A percentile compares a stretch with the other conserved stretches of the same genome.
These are phyloP conservation scores for Pseudocheirus occidentalis DNA, from an alignment of 2,797 vertebrate genomes.

Conservation along the genomic window DNA sequence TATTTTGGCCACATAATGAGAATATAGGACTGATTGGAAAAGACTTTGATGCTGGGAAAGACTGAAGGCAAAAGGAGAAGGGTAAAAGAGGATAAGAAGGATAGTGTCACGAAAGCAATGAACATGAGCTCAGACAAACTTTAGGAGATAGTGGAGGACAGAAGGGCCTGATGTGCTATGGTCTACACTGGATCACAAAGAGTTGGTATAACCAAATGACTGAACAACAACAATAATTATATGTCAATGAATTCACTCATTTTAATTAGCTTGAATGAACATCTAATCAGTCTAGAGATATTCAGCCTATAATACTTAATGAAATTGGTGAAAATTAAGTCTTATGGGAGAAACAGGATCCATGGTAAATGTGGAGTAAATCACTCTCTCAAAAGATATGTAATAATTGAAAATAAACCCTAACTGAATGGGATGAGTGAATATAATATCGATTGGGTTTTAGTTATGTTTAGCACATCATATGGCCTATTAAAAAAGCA, in stretches of 20 bases:
- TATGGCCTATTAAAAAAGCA: background rate
- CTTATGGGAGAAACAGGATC: constrained; percentile 46
- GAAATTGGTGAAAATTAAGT: constrained; percentile 59
- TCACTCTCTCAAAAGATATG: background rate
- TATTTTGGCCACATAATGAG: background rate
- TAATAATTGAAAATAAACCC: background rate
- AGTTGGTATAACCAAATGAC: background rate
- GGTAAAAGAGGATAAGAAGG: background rate
- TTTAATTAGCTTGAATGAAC: constrained; percentile 57
- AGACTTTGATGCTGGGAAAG: background rate
- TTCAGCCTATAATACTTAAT: constrained; percentile 78
- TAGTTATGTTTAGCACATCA: background rate
- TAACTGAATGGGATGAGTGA: background rate
- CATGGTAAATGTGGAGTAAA: background rate
- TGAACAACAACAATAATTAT: constrained; percentile 54
- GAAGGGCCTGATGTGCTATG: background rate
- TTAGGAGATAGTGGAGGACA: background rate
- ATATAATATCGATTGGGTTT: background rate
- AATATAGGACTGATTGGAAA: background rate
- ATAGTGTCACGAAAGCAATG: background rate
- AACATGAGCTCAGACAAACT: background rate
- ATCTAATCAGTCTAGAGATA: constrained; percentile 65
- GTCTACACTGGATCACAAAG: background rate
- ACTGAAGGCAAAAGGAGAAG: background rate
- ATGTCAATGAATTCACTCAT: constrained; percentile 15